Evolutionary conservation across 2,888 invertebrate species (phyloP), one percentile per base, ranked within the genome.

Genomic region (Loripinus fragilis): DNA sequence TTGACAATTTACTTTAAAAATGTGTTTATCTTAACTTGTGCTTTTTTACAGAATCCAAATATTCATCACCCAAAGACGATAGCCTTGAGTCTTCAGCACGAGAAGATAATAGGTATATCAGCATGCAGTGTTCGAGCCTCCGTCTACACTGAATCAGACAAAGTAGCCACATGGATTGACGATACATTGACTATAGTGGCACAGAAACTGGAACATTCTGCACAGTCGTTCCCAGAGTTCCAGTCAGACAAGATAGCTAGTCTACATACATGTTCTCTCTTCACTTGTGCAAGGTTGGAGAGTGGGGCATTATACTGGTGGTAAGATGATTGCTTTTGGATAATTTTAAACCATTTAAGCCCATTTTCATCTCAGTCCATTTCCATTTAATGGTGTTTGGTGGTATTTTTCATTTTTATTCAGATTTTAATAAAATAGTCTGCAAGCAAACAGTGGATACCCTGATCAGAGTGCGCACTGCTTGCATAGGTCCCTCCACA

Each of bases 271-370:
- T 99, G 98, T 93, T 97, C 98, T 17, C 95, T 99, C 71, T 98
- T 98, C 93, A 98, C 99, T 0, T 97, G 98, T 71, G 98, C 97
- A 1, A 95, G 96, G 90, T 95, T 98, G 67, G 98, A 98, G 90
- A 97, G 96, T 92, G 98, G 98, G 64, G 95, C 96, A 72, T 95
- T 99, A n/a, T 99, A 97, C 94, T 99, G 99, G 99, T 99, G 99
- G 99, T 97, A 93, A 94, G 96, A 95, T 42, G n/a, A n/a, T n/a
- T n/a, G n/a, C n/a, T n/a, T n/a, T n/a, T n/a, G n/a, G n/a, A n/a
- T n/a, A n/a, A n/a, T n/a, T n/a, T n/a, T n/a, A n/a, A n/a, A n/a
- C n/a, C n/a, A n/a, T n/a, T n/a, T n/a, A n/a, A n/a, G n/a, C n/a
- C n/a, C n/a, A n/a, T n/a, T n/a, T n/a, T n/a, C n/a, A n/a, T n/a